These are phyloP conservation scores for Aquatica leii DNA, from an alignment of 2,888 invertebrate genomes.

Conservation along the genomic window DNA sequence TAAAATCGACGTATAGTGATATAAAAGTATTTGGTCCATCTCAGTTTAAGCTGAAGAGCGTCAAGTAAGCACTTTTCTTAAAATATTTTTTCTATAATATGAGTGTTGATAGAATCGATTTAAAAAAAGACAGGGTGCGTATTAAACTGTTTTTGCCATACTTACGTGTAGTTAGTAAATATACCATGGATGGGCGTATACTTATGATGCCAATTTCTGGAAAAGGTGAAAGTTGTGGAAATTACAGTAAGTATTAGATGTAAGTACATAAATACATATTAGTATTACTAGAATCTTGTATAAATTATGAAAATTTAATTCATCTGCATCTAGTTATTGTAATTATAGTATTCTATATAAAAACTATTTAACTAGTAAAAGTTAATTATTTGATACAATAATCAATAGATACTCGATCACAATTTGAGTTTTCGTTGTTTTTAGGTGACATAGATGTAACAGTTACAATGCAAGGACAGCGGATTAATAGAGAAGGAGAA, in stretches of 20 bases:
- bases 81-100: not conserved
- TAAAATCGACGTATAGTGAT: conserved; percentile 60
- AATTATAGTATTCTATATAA: too few relatives aligned
- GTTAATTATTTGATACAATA: not conserved
- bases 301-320: too few relatives aligned
- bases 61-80: conserved; percentile 33
- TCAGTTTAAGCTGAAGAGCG: conserved; percentile 53
- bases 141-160: conserved; percentile 71
- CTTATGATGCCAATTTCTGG: conserved; percentile 79
- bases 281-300: too few relatives aligned
- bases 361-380: not conserved
- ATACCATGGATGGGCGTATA: conserved; percentile 73
- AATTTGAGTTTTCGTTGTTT: too few relatives aligned
- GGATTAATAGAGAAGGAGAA: conserved; percentile 62
- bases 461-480: conserved; percentile 69
- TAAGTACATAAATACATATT: too few relatives aligned
- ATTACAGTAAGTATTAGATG: conserved; percentile 71
- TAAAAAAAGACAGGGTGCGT: conserved; percentile 66
- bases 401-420: too few relatives aligned
- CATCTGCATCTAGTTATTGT: too few relatives aligned
- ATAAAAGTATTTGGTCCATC: conserved; percentile 63
- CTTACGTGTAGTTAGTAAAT: conserved; percentile 70
- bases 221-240: conserved; percentile 71
- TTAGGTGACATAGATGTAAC: conserved; percentile 73
- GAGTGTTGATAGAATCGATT: conserved; percentile 69